These are phyloP conservation scores for Endotricha flammealis DNA, from an alignment of 2,888 invertebrate species.

Conservation along the genomic window DNA sequence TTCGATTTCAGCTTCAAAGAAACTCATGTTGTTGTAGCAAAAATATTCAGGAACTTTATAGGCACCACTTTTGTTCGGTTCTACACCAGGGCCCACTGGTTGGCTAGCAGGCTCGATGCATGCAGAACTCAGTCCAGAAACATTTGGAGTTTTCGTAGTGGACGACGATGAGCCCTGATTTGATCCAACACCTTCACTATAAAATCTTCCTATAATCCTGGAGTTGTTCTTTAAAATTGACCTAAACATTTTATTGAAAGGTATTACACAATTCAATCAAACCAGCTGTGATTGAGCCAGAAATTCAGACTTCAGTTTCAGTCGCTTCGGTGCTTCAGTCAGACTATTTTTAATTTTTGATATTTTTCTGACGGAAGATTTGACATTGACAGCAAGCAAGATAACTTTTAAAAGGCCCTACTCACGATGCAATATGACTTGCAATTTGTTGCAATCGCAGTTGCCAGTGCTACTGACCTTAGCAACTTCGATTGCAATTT, in stretches of 20 bases:
- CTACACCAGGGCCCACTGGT: slow-evolving; percentile 85
- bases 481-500: no score
- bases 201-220: slow-evolving; percentile 35
- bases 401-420: no score
- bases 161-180: slow-evolving; percentile 25
- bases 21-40: slow-evolving; percentile 86
- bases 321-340: no score
- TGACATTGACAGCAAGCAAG: no score
- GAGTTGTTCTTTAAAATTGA: slow-evolving; percentile 27
- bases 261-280: slow-evolving; percentile 50
- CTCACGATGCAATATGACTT: no score
- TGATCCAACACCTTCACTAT: slow-evolving; percentile 37
- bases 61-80: slow-evolving; percentile 79
- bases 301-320: no score
- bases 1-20: slow-evolving; percentile 91
- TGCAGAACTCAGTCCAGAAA: slow-evolving; percentile 81
- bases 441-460: no score
- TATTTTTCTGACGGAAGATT: no score
- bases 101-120: slow-evolving; percentile 72
- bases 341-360: no score
- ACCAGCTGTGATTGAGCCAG: no score
- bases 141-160: slow-evolving; percentile 48
- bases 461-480: no score
- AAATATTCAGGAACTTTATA: slow-evolving; percentile 95
- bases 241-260: slow-evolving; percentile 21